Evolutionary conservation across 1,140 invertebrate species (phyloP).

Genomic region (Eubasilissa regina): DNA sequence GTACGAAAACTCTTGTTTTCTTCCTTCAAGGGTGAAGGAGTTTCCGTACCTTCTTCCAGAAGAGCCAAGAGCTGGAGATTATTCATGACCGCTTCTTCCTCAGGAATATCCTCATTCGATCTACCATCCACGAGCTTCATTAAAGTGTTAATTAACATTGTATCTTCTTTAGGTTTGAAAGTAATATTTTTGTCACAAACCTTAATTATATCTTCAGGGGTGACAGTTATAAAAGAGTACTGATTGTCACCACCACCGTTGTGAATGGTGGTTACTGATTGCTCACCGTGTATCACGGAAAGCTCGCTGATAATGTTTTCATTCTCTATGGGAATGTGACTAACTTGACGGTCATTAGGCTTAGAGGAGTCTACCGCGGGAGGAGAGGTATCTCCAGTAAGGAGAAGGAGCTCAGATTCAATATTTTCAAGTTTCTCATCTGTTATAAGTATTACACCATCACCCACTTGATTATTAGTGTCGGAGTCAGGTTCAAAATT

Average conservation of each 20-base stretch:
- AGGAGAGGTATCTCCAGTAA: slow-evolving; percentile 6
- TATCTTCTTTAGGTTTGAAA: background rate
- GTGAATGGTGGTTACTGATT: background rate
- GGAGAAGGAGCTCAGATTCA: slow-evolving; percentile 13
- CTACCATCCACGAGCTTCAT: background rate
- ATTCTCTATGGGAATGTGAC: background rate
- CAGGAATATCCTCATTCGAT: background rate
- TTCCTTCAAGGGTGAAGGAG: slow-evolving; percentile 17
- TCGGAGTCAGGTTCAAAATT: background rate
- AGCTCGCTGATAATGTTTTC: slow-evolving; percentile 27
- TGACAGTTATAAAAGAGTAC: background rate
- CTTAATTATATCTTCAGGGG: slow-evolving; percentile 6
- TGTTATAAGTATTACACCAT: background rate
- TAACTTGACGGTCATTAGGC: background rate
- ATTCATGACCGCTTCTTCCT: slow-evolving; percentile 32
- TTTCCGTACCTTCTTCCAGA: slow-evolving; percentile 48
- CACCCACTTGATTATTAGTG: background rate
- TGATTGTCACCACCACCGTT: background rate
- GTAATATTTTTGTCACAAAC: background rate
- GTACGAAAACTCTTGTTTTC: slow-evolving; percentile 15
- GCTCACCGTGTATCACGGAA: slow-evolving; percentile 30
- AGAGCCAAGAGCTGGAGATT: slow-evolving; percentile 52
- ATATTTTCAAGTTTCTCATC: slow-evolving; percentile 16
- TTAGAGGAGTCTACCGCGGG: background rate
- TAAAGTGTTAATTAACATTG: background rate